These are phyloP conservation scores for Ormia ochracea DNA, from an alignment of 2,888 invertebrate genomes.

Conservation along the genomic window DNA sequence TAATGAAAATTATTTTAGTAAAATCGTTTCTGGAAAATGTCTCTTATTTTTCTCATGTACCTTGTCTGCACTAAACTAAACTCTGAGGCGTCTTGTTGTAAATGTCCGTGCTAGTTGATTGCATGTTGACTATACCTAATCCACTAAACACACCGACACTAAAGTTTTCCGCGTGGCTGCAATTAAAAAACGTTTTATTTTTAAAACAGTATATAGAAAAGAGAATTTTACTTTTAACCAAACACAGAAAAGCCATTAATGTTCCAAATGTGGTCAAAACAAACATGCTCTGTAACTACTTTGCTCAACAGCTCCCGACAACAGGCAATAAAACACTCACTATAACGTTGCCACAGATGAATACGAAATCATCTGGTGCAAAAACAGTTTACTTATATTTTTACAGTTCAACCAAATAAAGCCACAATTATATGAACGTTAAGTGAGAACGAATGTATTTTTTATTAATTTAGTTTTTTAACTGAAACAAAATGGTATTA, in stretches of 20 bases:
- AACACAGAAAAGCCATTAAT: slow-evolving; percentile 1
- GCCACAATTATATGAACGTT: background rate
- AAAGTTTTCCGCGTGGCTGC: background rate
- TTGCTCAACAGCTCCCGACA: slow-evolving; percentile 17
- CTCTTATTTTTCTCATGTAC: too few species aligned
- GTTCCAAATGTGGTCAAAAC: background rate
- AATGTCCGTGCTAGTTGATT: too few species aligned
- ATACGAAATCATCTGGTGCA: background rate
- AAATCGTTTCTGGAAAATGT: too few species aligned
- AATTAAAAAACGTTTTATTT: background rate
- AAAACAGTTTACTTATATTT: slow-evolving; percentile 51
- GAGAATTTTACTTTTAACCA: background rate
- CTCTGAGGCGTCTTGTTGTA: too few species aligned
- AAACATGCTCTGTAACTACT: background rate
- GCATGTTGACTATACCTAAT: too few species aligned
- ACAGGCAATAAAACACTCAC: slow-evolving; percentile 49
- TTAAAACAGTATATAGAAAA: background rate
- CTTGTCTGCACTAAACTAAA: too few species aligned
- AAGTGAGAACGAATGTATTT: background rate
- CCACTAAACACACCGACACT: too few species aligned
- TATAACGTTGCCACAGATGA: slow-evolving; percentile 30
- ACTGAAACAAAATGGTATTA: too few species aligned
- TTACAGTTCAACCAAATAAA: slow-evolving; percentile 23
- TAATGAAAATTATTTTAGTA: too few species aligned
- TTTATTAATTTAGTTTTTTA: too few species aligned